phyloP scores from a whole-genome alignment of 2,113 vertebrate species.

The Cnemophilus loriae region DNA sequence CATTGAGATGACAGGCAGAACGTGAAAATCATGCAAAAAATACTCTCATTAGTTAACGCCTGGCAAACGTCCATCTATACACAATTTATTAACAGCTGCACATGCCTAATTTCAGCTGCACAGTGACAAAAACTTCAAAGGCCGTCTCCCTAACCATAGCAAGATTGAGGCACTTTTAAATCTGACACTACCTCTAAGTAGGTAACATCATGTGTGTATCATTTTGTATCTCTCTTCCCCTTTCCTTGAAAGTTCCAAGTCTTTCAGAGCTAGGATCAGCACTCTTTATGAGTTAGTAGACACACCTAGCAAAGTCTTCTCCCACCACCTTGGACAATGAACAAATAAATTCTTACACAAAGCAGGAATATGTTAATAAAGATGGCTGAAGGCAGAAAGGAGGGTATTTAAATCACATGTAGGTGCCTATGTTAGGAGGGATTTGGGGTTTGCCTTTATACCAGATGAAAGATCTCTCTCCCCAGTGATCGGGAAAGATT shows the following conservation, averaged over 20 bases:
- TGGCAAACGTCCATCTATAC: not conserved
- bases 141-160: not conserved
- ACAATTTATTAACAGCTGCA: not conserved
- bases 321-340: not conserved
- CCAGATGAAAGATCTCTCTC: not conserved
- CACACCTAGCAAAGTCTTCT: not conserved
- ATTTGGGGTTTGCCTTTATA: not conserved
- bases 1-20: not conserved
- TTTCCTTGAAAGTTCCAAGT: not conserved
- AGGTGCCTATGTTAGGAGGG: not conserved
- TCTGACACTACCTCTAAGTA: not conserved
- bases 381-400: not conserved
- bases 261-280: not conserved
- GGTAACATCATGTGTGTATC: not conserved
- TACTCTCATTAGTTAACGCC: not conserved
- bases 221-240: not conserved
- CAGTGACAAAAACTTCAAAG: not conserved
- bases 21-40: not conserved
- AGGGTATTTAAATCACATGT: not conserved
- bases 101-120: not conserved
- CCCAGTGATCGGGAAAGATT: not conserved
- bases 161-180: not conserved
- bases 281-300: not conserved
- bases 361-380: not conserved
- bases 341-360: conserved; percentile 16